A percentile compares a stretch with the other conserved stretches of the same genome.
phyloP scores from a whole-genome alignment of 2,888 invertebrate species.

The Rhamnusium bicolor region DNA sequence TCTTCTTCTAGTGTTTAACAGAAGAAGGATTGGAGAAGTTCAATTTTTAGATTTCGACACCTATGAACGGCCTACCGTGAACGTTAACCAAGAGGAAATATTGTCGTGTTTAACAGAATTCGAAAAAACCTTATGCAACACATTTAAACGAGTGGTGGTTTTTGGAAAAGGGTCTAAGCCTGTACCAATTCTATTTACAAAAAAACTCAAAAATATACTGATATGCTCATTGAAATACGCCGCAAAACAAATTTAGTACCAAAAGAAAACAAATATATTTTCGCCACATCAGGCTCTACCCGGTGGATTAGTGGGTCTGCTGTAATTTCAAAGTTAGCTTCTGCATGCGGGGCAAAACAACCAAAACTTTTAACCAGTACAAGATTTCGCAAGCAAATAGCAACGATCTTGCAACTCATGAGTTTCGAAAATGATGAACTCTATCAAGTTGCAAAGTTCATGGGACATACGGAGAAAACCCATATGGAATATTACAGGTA shows the following conservation, averaged over 20 bases:
- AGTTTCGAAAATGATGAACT: slow-evolving; percentile 10
- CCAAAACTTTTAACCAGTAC: background rate
- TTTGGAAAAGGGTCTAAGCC: slow-evolving; percentile 15
- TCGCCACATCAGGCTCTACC: background rate
- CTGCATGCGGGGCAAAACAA: background rate
- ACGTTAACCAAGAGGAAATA: slow-evolving; percentile 38
- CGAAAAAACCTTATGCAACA: slow-evolving; percentile 18
- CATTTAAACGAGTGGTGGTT: slow-evolving; percentile 16
- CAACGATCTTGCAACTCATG: slow-evolving; percentile 10
- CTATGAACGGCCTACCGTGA: slow-evolving; percentile 14
- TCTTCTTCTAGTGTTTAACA: slow-evolving; percentile 36
- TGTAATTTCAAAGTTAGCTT: background rate
- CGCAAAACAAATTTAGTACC: background rate
- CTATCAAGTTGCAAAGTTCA: slow-evolving; percentile 14
- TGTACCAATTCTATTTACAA: background rate
- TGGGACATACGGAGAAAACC: slow-evolving; percentile 16
- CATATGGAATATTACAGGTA: slow-evolving; percentile 19
- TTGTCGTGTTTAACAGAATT: slow-evolving; percentile 34
- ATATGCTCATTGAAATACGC: background rate
- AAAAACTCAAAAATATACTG: background rate
- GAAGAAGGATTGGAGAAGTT: slow-evolving; percentile 32
- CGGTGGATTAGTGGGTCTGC: background rate
- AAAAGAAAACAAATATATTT: background rate
- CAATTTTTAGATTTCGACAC: slow-evolving; percentile 29
- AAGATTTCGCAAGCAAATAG: slow-evolving; percentile 11